These are phyloP conservation scores for Euzophera pinguis DNA, from an alignment of 2,888 invertebrate genomes.

Conservation along the genomic window DNA sequence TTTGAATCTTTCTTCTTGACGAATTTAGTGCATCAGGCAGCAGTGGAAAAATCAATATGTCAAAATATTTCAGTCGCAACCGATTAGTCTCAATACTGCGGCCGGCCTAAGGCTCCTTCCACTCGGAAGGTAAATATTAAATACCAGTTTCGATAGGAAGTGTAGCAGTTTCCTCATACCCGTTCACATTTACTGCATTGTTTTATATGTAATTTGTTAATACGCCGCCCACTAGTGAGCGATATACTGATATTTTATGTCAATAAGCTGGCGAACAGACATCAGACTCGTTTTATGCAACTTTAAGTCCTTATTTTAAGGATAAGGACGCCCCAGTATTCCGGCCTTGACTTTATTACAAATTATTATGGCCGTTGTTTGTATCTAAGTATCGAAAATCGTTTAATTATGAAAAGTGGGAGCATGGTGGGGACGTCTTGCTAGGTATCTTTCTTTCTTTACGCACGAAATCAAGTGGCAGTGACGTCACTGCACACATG, in stretches of 20 bases:
- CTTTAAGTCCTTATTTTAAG: background rate
- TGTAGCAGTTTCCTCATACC: conserved; percentile 38
- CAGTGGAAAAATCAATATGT: too few relatives aligned
- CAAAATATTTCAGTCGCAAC: background rate
- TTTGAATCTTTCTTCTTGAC: too few relatives aligned
- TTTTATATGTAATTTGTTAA: conserved; percentile 18
- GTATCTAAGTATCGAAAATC: too few relatives aligned
- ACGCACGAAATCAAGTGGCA: too few relatives aligned
- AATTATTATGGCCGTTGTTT: too few relatives aligned
- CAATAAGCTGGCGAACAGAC: background rate
- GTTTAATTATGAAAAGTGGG: too few relatives aligned
- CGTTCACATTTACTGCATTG: conserved; percentile 32
- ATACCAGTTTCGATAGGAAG: conserved; percentile 51
- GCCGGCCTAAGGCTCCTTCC: conserved; percentile 34
- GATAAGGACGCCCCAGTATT: too few relatives aligned
- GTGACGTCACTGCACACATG: too few relatives aligned
- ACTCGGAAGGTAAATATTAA: conserved; percentile 25
- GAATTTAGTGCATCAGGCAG: too few relatives aligned
- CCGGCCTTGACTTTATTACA: too few relatives aligned
- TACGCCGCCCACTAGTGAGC: conserved; percentile 17
- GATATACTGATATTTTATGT: background rate
- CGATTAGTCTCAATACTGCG: conserved; percentile 11
- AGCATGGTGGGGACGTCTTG: too few relatives aligned
- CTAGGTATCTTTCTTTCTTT: too few relatives aligned
- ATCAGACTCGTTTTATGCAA: background rate